These are phyloP conservation scores for Xenopus petersii DNA, from an alignment of 2,797 vertebrate genomes.

Conservation along the genomic window DNA sequence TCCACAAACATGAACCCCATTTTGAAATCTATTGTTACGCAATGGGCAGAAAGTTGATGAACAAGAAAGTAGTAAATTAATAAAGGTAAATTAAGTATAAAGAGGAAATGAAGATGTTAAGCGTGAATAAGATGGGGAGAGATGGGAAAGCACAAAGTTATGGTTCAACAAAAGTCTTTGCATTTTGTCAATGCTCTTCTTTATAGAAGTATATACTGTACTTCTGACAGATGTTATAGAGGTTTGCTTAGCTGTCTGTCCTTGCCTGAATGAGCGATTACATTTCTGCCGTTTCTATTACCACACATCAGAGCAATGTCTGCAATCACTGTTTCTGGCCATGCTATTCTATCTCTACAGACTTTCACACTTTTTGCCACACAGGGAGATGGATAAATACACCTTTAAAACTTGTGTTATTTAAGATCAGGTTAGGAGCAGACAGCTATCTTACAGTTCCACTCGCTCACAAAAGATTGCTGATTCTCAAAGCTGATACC, in stretches of 20 bases:
- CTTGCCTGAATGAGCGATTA: slow-evolving; percentile 33
- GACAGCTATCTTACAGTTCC: slow-evolving; percentile 10
- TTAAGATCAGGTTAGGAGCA: slow-evolving; percentile 36
- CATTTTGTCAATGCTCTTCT: too few relatives aligned
- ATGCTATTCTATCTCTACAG: not conserved
- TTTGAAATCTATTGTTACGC: too few relatives aligned
- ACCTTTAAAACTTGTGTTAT: slow-evolving; percentile 48
- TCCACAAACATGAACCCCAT: too few relatives aligned
- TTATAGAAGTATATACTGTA: too few relatives aligned
- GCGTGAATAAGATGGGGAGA: slow-evolving; percentile 5
- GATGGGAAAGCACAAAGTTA: not conserved
- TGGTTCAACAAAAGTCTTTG: too few relatives aligned
- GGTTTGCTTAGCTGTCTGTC: not conserved
- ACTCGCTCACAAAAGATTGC: slow-evolving; percentile 26
- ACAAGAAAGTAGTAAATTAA: too few relatives aligned
- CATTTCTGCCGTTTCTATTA: not conserved
- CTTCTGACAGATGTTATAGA: too few relatives aligned
- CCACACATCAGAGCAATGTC: not conserved
- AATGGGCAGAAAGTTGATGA: too few relatives aligned
- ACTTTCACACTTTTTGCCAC: slow-evolving; percentile 32
- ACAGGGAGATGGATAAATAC: slow-evolving; percentile 32
- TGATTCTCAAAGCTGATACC: slow-evolving; percentile 22
- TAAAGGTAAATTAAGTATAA: too few relatives aligned
- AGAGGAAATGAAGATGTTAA: not conserved
- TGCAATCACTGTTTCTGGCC: slow-evolving; percentile 1